Conservation (phyloP, 2,113 vertebrate species). For the Pygoscelis antarcticus region DNA sequence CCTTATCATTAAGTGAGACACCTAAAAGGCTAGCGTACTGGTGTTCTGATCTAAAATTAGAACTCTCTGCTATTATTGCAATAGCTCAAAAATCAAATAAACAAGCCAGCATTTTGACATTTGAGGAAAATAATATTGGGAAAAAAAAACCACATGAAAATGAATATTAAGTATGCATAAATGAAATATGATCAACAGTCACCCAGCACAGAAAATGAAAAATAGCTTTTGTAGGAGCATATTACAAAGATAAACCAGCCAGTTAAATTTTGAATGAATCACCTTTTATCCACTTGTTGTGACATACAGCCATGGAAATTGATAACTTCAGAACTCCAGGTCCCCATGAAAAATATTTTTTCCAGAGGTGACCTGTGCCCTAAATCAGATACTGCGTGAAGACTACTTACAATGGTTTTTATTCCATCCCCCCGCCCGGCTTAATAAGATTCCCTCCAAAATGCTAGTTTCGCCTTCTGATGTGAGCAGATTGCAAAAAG, state of each 20-base stretch:
- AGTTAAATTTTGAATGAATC: constrained; percentile 65
- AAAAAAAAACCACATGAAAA: constrained; percentile 34
- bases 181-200: constrained; percentile 63
- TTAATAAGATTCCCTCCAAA: constrained; percentile 54
- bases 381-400: constrained; percentile 31
- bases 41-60: constrained; percentile 55
- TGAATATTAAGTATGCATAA: constrained; percentile 66
- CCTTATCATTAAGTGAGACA: neutral
- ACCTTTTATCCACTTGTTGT: constrained; percentile 49
- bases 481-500: constrained; percentile 36
- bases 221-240: constrained; percentile 48
- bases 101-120: constrained; percentile 60
- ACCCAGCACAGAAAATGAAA: constrained; percentile 53
- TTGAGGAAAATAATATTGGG: constrained; percentile 51
- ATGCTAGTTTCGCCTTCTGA: constrained; percentile 44
- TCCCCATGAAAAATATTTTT: constrained; percentile 39
- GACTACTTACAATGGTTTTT: constrained; percentile 17
- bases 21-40: neutral
- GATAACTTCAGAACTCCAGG: constrained; percentile 35
- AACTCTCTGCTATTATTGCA: constrained; percentile 37
- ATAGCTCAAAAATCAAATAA: constrained; percentile 63
- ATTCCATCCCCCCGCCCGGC: neutral
- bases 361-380: neutral
- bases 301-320: neutral
- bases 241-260: constrained; percentile 38